Base-by-base conservation (phyloP, 2,888 invertebrate genomes). In the Leptura quadrifasciata region DNA sequence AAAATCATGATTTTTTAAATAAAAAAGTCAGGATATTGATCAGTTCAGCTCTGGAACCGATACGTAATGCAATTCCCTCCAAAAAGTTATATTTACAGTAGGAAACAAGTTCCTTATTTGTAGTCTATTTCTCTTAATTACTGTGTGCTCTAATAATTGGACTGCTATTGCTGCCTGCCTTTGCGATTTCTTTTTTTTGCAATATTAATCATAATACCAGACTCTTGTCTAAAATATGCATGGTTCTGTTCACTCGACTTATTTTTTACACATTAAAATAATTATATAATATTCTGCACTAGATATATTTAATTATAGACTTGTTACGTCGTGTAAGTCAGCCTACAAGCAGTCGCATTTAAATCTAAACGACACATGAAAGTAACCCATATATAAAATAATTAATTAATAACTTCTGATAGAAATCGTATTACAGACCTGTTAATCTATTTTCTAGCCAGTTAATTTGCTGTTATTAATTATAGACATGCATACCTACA, bases 381-480 rank as follows among this genome's bases (percentile, higher is more conserved):
- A 61, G 61, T 61, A 61, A 61, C 61, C 61, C 31, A 35, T 31
- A 61, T 61, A 4, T 31, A 17, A 61, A 12, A 6, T 15, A 39
- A 39, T 39, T 31, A 61, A 61, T 61, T 61, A 61, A 61, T 61
- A 31, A 31, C 27, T 31, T n/a, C 39, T 39, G 12, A 39, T 39
- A 39, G 39, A 39, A 39, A 39, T 39, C 39, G 39, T 10, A 39
- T 39, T 39, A 39, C n/a, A n/a, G 15, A 21, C 60, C 21, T 60
- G 60, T 21, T 61, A 61, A 61, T 35, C 61, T 6, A 35, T 61
- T 61, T n/a, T 61, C n/a, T 61, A 61, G 35, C 31, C 17, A 35
- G 61, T 1, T 24, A 60, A 60, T 60, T 60, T 9, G 55, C 9
- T 17, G 55, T 39, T 15, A 39, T 10, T 39, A 15, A 39, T 39